Evolutionary conservation across 2,888 invertebrate genomes (phyloP).

Genomic region (Stramonita haemastoma): DNA sequence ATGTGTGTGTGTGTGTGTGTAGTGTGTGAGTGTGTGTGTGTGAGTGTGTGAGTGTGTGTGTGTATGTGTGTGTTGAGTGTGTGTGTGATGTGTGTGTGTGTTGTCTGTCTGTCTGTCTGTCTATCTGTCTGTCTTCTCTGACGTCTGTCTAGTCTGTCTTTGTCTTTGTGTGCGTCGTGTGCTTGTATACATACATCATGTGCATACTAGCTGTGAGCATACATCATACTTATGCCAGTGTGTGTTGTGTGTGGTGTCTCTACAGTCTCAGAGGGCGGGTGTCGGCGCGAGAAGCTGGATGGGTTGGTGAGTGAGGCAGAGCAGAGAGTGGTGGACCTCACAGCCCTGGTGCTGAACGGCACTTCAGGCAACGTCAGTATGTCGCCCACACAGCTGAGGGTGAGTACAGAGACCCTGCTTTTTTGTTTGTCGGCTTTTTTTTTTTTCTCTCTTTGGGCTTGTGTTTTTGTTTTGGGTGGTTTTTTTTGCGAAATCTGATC

Average conservation of each 20-base stretch:
- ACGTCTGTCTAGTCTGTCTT: no score
- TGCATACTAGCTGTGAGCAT: no score
- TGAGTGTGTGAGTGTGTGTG: not conserved
- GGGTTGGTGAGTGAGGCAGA: conserved; percentile 84
- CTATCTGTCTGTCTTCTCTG: not conserved
- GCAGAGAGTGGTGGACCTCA: conserved; percentile 88
- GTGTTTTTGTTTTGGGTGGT: no score
- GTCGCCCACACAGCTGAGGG: conserved; percentile 70
- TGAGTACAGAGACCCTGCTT: conserved; percentile 39
- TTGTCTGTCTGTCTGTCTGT: not conserved
- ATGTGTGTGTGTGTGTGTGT: no score
- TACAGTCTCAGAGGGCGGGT: conserved; percentile 68
- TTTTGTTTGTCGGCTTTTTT: not conserved
- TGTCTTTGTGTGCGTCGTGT: no score
- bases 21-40: not conserved
- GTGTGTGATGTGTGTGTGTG: conserved; percentile 31
- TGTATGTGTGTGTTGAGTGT: conserved; percentile 13
- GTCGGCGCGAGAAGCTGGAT: conserved; percentile 68
- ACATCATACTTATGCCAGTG: no score
- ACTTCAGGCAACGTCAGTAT: conserved; percentile 63
- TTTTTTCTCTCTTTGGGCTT: not conserved
- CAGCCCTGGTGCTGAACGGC: conserved; percentile 78
- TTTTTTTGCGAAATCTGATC: no score
- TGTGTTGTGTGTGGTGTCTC: not conserved
- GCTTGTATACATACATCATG: no score